These are phyloP conservation scores for Dromius quadrimaculatus DNA, from an alignment of 2,888 invertebrate genomes.

Conservation along the genomic window DNA sequence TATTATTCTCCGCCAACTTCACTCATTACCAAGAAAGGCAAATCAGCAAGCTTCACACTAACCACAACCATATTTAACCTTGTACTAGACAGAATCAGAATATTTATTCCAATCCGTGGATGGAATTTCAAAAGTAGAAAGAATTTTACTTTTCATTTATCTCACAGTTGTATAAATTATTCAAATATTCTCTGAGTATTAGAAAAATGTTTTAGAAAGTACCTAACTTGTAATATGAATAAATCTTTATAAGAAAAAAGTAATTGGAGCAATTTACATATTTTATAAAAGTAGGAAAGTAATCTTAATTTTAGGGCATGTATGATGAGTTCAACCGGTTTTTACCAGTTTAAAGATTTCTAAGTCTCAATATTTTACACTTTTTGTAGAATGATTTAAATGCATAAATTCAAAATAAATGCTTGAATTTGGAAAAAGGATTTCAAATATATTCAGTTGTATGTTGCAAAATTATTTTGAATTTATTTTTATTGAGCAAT, in stretches of 20 bases:
- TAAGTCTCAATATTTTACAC: too few relatives aligned
- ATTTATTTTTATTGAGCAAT: conserved; percentile 32
- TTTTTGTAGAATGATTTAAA: too few relatives aligned
- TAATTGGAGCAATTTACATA: conserved; percentile 22
- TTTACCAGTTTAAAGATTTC: too few relatives aligned
- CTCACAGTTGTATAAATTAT: conserved; percentile 17
- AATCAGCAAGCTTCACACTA: conserved; percentile 11
- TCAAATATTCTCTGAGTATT: conserved; percentile 7
- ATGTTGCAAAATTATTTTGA: conserved; percentile 24
- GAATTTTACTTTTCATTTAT: too few relatives aligned
- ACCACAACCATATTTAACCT: conserved; percentile 22
- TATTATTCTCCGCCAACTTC: conserved; percentile 11
- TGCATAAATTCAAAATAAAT: too few relatives aligned
- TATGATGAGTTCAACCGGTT: not conserved
- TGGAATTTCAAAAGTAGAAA: conserved; percentile 20
- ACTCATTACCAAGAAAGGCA: not conserved
- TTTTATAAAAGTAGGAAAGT: conserved; percentile 13
- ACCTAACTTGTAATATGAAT: not conserved
- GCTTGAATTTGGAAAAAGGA: too few relatives aligned
- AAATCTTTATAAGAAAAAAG: conserved; percentile 7
- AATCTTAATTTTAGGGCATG: conserved; percentile 22
- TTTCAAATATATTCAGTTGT: not conserved
- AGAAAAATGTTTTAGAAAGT: conserved; percentile 24
- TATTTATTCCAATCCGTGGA: not conserved
- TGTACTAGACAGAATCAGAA: not conserved